Conservation (phyloP, 2,888 invertebrate species). For the Ichneumoninae sp. region DNA sequence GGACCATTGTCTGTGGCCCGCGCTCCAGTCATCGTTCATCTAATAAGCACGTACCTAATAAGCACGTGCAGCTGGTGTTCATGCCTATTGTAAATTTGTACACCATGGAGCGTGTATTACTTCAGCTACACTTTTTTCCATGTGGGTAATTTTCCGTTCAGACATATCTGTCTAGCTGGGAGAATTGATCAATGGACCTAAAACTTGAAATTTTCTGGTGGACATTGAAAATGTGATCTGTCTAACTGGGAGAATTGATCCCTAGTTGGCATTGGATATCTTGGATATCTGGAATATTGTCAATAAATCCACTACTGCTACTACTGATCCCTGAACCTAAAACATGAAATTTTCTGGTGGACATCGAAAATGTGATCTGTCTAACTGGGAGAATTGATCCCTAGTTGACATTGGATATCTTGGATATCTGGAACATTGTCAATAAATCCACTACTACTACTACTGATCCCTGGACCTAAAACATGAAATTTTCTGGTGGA, state of each 20-base stretch:
- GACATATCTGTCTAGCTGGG: not conserved
- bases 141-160: not conserved
- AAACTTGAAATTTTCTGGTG: not conserved
- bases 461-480: too few species aligned
- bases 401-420: too few species aligned
- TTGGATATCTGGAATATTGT: too few species aligned
- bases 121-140: not conserved
- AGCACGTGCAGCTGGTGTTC: not conserved
- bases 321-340: too few species aligned
- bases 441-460: too few species aligned
- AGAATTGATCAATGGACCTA: not conserved
- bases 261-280: too few species aligned
- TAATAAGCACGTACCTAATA: constrained; percentile 25
- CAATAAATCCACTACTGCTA: too few species aligned
- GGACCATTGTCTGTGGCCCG: constrained; percentile 74
- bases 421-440: too few species aligned
- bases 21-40: constrained; percentile 27
- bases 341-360: not conserved
- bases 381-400: too few species aligned
- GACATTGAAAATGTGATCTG: too few species aligned
- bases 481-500: not conserved
- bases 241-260: too few species aligned
- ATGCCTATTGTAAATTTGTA: constrained; percentile 7
- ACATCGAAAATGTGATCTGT: too few species aligned
- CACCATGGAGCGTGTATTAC: not conserved